A percentile compares a stretch with the other conserved stretches of the same genome.
Conservation (phyloP, 2,888 invertebrate species). For the Microdon myrmicae region DNA sequence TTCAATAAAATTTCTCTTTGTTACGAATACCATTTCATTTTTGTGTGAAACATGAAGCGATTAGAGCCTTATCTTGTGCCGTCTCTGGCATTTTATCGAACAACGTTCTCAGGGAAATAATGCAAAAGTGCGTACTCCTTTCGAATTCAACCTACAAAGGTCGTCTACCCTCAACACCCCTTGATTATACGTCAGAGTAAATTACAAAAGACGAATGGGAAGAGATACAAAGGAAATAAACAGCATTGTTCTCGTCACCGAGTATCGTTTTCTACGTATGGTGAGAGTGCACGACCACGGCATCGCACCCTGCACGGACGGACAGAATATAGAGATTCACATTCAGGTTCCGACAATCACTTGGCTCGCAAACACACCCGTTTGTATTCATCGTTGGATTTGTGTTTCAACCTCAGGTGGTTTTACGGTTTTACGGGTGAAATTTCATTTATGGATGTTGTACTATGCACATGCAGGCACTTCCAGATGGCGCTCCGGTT, state of each 20-base stretch:
- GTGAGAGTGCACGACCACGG: too few relatives aligned
- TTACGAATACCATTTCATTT: conserved; percentile 29
- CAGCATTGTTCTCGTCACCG: conserved; percentile 45
- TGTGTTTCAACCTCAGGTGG: conserved; percentile 51
- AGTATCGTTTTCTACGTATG: too few relatives aligned
- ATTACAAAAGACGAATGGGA: conserved; percentile 21
- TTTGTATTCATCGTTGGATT: conserved; percentile 44
- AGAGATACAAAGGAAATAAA: conserved; percentile 24
- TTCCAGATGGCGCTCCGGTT: conserved; percentile 30
- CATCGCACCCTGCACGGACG: too few relatives aligned
- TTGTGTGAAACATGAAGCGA: conserved; percentile 20
- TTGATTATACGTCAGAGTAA: conserved; percentile 8
- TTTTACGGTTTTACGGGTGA: conserved; percentile 51
- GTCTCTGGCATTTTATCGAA: conserved; percentile 9
- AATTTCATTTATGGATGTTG: conserved; percentile 35
- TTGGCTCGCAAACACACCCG: conserved; percentile 44
- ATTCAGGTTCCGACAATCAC: conserved; percentile 50
- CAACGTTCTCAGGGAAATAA: conserved; percentile 7
- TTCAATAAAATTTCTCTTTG: conserved; percentile 10
- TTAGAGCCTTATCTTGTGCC: conserved; percentile 9
- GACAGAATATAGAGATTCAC: conserved; percentile 35
- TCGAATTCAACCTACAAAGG: conserved; percentile 23
- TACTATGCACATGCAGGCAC: conserved; percentile 15
- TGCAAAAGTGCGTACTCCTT: conserved; percentile 29
- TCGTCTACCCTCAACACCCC: conserved; percentile 41